Base-by-base conservation (phyloP, 1,140 invertebrate species). In the Cotesia chilonis region DNA sequence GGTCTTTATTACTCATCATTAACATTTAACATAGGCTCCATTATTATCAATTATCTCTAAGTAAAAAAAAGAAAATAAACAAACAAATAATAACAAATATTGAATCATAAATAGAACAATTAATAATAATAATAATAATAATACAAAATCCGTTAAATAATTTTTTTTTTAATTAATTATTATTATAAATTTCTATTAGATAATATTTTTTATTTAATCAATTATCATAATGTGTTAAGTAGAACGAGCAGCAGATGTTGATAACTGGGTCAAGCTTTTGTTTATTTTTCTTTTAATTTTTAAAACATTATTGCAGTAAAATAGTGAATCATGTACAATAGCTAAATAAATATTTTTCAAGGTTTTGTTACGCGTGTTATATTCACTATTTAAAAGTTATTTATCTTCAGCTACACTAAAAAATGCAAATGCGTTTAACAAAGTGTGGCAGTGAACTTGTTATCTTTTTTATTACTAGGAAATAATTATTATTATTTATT, bases 201-300 rank as follows among this genome's bases (percentile, higher is more conserved):
- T 47, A 47, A 47, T 10, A 47, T 47, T 47, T 47, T 47, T 47
- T 6, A 47, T 2, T 47, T 47, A 9, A 47, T 47, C 7, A 47
- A 47, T 47, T 47, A 47, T 41, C 38, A 41, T 47, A 47, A 47
- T 9, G 10, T 47, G 3, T 47, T 47, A 9, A 47, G 10, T 47
- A 47, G 41, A 47, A 47, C 41, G 41, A 6, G 41, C 5, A 17
- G n/a, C 28, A 60, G 20, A 72, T 59, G 36, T 54, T 66, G 71
- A 76, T 82, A 84, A 82, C 71, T 84, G 79, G 82, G 82, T 84
- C 81, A 80, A 74, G 80, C 79, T 80, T 84, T 80, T 73, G 79
- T 78, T 79, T 77, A 72, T 78, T 80, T 84, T 80, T 73, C 78
- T 78, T 79, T 77, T 70, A 74, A 74, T 20, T 59, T 17, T 10